A percentile compares a stretch with the other conserved stretches of the same genome.
Evolutionary conservation across 2,888 invertebrate species (phyloP).

Genomic region (Diaphora mendica): DNA sequence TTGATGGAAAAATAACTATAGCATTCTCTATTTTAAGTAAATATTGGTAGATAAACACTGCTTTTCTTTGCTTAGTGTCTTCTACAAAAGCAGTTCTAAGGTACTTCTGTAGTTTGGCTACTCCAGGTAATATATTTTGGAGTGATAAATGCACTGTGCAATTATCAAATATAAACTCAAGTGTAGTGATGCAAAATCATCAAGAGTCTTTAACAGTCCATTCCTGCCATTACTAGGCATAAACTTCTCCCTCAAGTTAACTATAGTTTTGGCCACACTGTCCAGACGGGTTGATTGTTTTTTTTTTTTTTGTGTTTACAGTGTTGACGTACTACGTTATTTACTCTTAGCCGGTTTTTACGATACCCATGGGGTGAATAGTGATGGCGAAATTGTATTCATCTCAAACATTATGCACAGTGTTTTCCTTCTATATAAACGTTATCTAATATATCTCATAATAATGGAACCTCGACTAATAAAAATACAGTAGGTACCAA

Average conservation of each 20-base stretch:
- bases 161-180: not conserved
- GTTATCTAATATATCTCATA: not conserved
- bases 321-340: too few relatives aligned
- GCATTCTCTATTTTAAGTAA: not conserved
- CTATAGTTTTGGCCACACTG: too few relatives aligned
- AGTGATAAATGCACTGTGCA: not conserved
- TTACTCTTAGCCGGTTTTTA: not conserved
- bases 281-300: too few relatives aligned
- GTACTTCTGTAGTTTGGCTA: not conserved
- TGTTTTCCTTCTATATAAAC: not conserved
- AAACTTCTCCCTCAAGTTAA: not conserved
- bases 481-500: slow-evolving; percentile 9
- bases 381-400: too few relatives aligned
- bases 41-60: not conserved
- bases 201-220: too few relatives aligned
- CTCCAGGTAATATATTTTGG: not conserved
- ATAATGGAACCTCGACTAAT: not conserved
- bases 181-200: not conserved
- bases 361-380: too few relatives aligned
- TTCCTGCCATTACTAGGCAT: not conserved
- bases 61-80: not conserved
- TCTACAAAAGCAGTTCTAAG: not conserved
- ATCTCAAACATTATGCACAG: not conserved
- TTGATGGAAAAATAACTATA: not conserved
- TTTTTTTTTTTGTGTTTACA: too few relatives aligned